Evolutionary conservation across 2,113 vertebrate genomes (phyloP), one percentile per base, ranked within the genome.

Genomic region (mouse (Mus musculus)): DNA sequence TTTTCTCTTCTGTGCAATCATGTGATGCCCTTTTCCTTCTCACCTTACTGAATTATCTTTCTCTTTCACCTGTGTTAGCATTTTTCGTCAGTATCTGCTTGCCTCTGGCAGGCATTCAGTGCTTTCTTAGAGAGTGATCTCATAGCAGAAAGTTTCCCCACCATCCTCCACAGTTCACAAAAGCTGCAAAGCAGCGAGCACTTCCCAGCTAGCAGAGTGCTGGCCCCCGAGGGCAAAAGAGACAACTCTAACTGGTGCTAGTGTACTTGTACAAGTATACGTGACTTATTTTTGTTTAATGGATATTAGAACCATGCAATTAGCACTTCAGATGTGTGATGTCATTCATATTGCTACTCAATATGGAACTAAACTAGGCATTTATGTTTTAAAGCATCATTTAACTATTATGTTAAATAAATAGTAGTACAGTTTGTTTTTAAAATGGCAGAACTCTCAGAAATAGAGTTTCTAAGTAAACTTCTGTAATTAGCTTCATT

Each of bases 251-350:
- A 56, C 78, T 59, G 49, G 26, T 65, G 42, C 5, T 42, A 28
- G 8, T 56, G 42, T 19, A 28, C 94, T 95, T 92, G 42, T 61
- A 75, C 86, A 63, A 95, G 77, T 56, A 30, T 75, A 91, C 69
- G 5, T 7, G 84, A 90, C 90, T 94, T 95, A 77, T 56, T 95
- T 96, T 95, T 95, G 95, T 93, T 95, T 95, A 94, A 92, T 93
- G 90, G 36, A 17, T 88, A 84, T 71, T 88, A 90, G 42, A 49
- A 71, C 91, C 84, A 78, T 91, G 75, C 80, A 95, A 92, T 95
- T 94, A 93, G 88, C 76, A 90, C 73, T 78, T 96, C 92, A 84
- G 39, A 93, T 80, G 61, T 96, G 73, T 87, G 82, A 94, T 96
- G 94, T 95, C 76, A 42, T 46, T 71, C 39, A 65, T 90, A 65